Conservation (phyloP, 1,140 invertebrate species). For the Cardiocondyla obscurior region DNA sequence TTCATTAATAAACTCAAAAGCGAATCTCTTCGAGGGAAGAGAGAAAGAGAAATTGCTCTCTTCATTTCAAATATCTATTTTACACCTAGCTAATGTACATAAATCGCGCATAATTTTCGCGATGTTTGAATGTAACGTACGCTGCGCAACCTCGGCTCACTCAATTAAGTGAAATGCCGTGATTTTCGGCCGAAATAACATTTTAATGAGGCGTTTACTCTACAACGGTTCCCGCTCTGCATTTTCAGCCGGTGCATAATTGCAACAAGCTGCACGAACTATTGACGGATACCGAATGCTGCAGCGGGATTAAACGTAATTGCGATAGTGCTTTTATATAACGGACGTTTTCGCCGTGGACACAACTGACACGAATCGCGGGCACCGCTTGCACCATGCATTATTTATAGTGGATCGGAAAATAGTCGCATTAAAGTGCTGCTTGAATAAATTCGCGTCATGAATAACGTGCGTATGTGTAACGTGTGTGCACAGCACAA, state of each 20-base stretch:
- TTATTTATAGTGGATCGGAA: slow-evolving; percentile 50
- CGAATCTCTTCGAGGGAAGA: neutral
- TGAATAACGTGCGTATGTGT: neutral
- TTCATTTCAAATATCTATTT: neutral
- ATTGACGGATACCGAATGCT: slow-evolving; percentile 40
- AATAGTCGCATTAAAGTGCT: slow-evolving; percentile 39
- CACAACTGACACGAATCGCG: slow-evolving; percentile 14
- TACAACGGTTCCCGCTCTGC: slow-evolving; percentile 17
- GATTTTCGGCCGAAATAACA: slow-evolving; percentile 49
- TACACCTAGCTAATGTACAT: slow-evolving; percentile 14
- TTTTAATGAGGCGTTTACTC: slow-evolving; percentile 45
- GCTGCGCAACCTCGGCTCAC: neutral
- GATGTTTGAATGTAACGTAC: neutral
- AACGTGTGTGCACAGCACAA: neutral
- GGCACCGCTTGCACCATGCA: slow-evolving; percentile 33
- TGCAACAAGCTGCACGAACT: slow-evolving; percentile 35
- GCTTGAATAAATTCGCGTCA: slow-evolving; percentile 6
- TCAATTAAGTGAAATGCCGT: slow-evolving; percentile 13
- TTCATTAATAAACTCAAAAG: neutral
- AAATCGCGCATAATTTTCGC: neutral
- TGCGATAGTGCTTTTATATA: slow-evolving; percentile 51
- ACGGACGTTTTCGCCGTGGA: slow-evolving; percentile 15
- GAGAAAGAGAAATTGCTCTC: neutral
- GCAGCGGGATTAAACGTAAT: slow-evolving; percentile 46
- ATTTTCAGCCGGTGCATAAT: slow-evolving; percentile 34